Percentiles rank a stretch among this genome's conserved stretches.
Conservation (phyloP, 2,113 vertebrate species). For the Coptodon rendalli region DNA sequence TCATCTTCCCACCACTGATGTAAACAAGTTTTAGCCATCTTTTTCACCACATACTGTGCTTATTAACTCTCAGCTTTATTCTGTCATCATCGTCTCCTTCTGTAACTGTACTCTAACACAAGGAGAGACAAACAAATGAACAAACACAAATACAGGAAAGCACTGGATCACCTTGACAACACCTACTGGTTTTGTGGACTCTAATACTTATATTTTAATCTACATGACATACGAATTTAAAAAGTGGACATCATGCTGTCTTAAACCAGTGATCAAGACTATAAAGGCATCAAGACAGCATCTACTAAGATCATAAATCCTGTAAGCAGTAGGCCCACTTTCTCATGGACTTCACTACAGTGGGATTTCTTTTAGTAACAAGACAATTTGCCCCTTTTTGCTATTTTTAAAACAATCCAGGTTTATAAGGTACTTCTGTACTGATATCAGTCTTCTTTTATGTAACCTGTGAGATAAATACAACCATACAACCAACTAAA, state of each 20-base stretch:
- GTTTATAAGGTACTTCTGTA: neutral
- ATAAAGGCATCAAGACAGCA: neutral
- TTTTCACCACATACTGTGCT: conserved; percentile 27
- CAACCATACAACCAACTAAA: neutral
- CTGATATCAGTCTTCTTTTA: neutral
- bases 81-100: neutral
- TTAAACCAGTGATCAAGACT: neutral
- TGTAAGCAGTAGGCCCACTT: neutral
- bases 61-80: conserved; percentile 16
- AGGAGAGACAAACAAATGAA: neutral
- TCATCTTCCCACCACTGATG: conserved; percentile 34
- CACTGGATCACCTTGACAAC: neutral
- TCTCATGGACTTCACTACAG: neutral
- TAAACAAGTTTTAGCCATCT: conserved; percentile 33
- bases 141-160: neutral
- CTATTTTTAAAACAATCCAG: neutral
- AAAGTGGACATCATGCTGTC: neutral
- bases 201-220: neutral
- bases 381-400: neutral
- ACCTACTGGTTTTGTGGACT: neutral
- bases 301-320: neutral
- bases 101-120: neutral
- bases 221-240: neutral
- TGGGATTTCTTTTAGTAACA: neutral
- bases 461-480: neutral